These are phyloP conservation scores for Eptesicus fuscus DNA, from an alignment of 2,113 vertebrate genomes.

Conservation along the genomic window DNA sequence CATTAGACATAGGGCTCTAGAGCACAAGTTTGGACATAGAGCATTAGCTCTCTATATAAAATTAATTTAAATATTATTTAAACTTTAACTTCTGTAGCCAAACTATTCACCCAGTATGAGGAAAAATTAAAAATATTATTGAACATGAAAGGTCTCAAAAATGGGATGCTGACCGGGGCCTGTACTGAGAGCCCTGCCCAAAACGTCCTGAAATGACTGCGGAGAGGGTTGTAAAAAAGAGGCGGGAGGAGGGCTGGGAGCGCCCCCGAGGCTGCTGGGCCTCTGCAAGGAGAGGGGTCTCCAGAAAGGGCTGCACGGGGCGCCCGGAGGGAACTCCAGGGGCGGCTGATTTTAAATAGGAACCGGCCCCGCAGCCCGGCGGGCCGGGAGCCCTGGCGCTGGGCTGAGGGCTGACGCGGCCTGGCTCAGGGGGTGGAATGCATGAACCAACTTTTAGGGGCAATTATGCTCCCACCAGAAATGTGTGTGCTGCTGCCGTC, in stretches of 20 bases:
- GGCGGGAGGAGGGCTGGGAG: not conserved
- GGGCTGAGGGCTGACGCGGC: not conserved
- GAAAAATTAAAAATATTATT: not conserved
- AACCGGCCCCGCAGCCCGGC: not conserved
- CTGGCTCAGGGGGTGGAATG: not conserved
- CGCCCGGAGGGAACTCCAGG: too few relatives aligned
- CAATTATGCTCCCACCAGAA: not conserved
- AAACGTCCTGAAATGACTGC: not conserved
- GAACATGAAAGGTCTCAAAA: not conserved
- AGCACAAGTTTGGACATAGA: not conserved
- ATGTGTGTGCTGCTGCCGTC: not conserved
- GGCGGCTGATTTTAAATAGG: too few relatives aligned
- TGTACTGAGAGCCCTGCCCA: not conserved
- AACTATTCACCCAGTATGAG: not conserved
- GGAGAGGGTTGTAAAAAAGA: not conserved
- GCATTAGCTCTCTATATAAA: not conserved
- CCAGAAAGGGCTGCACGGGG: not conserved
- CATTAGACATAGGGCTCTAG: not conserved
- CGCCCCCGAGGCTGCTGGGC: not conserved
- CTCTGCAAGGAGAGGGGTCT: not conserved
- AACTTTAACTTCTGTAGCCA: not conserved
- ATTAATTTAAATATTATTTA: constrained; percentile 2
- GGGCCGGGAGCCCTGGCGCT: not conserved
- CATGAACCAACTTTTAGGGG: not conserved
- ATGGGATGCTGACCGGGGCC: not conserved